phyloP scores from a whole-genome alignment of 2,113 vertebrate genomes.

The Rhizomys pruinosus region DNA sequence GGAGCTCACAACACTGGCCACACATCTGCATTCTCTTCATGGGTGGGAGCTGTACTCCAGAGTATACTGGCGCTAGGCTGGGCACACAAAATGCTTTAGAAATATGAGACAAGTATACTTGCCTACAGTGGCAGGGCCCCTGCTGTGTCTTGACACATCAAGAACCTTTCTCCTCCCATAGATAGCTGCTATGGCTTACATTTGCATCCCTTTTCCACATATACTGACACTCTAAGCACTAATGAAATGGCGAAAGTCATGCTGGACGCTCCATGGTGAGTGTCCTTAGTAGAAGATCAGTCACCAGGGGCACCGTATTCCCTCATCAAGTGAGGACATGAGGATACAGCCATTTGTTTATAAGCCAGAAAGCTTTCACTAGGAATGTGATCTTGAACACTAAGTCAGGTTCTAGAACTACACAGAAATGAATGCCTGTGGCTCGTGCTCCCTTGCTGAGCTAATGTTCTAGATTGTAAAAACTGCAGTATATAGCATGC shows the following conservation, averaged over 20 bases:
- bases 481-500: background rate
- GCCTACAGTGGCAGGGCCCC: background rate
- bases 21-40: accelerated
- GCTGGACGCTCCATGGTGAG: background rate
- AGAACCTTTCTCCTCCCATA: background rate
- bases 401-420: background rate
- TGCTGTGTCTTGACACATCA: background rate
- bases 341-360: background rate
- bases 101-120: background rate
- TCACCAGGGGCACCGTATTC: background rate
- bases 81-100: background rate
- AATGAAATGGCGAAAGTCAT: no score
- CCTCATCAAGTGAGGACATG: background rate
- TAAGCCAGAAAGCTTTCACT: background rate
- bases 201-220: background rate
- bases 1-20: no score
- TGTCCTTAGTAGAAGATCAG: background rate
- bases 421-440: background rate
- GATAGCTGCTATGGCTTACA: background rate
- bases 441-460: background rate
- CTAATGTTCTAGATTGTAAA: background rate
- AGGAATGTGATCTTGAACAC: background rate
- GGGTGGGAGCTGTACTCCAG: accelerated
- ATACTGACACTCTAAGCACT: background rate
- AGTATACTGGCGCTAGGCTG: no score